phyloP scores from a whole-genome alignment of 2,113 vertebrate genomes.

The Reinhardtius hippoglossoides region DNA sequence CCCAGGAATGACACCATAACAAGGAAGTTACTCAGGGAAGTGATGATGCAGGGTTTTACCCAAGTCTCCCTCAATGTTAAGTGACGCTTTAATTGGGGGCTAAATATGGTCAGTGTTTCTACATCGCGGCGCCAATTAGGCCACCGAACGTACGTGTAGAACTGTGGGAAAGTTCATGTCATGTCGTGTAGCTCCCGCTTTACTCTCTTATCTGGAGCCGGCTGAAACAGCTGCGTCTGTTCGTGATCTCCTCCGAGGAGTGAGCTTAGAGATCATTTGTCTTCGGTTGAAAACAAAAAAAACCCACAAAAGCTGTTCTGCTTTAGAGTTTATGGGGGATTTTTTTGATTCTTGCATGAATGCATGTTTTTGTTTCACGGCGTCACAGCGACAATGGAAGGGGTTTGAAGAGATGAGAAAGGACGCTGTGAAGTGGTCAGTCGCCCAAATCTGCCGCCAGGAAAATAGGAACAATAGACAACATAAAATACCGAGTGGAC shows the following conservation, averaged over 20 bases:
- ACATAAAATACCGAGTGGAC: conserved; percentile 41
- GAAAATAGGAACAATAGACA: conserved; percentile 39
- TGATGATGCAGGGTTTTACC: conserved; percentile 62
- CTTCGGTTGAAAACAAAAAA: too few species aligned
- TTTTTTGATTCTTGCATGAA: too few species aligned
- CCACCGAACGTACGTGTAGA: not conserved
- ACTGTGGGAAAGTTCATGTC: conserved; percentile 50
- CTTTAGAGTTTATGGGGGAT: too few species aligned
- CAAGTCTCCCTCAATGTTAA: conserved; percentile 58
- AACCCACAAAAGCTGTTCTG: too few species aligned
- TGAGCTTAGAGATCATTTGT: conserved; percentile 1
- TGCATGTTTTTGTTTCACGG: too few species aligned
- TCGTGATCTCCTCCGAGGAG: not conserved
- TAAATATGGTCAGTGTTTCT: conserved; percentile 60
- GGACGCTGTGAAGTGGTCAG: conserved; percentile 44
- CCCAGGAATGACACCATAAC: conserved; percentile 61
- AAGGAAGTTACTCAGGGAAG: conserved; percentile 52
- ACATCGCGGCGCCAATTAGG: conserved; percentile 59
- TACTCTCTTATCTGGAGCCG: conserved; percentile 37
- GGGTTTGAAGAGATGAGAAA: conserved; percentile 7
- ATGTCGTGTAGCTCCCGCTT: conserved; percentile 10
- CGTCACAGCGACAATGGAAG: not conserved
- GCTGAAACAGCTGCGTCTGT: conserved; percentile 49
- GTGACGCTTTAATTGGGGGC: conserved; percentile 52
- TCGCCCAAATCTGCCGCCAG: conserved; percentile 27